Evolutionary conservation across 2,113 vertebrate species (phyloP).

Genomic region (Solenodon paradoxus): DNA sequence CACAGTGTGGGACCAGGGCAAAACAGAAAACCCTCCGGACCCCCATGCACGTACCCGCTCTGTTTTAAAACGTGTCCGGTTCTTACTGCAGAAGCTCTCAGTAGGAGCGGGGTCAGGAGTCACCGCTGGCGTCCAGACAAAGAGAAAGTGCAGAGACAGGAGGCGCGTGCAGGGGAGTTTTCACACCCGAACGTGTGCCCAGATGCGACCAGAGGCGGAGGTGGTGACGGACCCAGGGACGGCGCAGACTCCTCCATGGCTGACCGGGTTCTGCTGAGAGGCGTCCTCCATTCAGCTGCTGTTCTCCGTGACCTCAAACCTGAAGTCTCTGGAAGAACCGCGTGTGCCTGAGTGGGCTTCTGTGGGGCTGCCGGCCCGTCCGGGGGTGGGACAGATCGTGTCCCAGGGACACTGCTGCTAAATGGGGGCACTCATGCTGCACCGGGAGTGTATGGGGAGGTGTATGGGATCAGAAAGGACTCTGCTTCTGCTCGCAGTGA

Average conservation of each 20-base stretch:
- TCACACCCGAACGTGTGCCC: fast-evolving
- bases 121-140: too few relatives aligned
- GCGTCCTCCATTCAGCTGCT: too few relatives aligned
- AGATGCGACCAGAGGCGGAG: fast-evolving
- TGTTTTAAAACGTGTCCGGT: background rate
- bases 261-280: fast-evolving
- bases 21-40: fast-evolving
- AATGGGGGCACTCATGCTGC: too few relatives aligned
- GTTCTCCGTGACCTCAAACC: background rate
- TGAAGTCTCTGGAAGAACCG: background rate
- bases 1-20: background rate
- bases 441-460: too few relatives aligned
- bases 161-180: background rate
- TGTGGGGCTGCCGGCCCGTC: too few relatives aligned
- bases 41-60: fast-evolving
- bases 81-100: background rate
- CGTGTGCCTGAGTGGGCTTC: fast-evolving
- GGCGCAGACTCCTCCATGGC: fast-evolving
- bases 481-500: background rate
- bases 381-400: fast-evolving
- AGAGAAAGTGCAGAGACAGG: background rate
- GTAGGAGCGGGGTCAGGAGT: too few relatives aligned
- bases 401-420: background rate
- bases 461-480: background rate
- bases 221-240: background rate